Conservation (phyloP, 2,888 invertebrate species). For the Julus scandinavius region DNA sequence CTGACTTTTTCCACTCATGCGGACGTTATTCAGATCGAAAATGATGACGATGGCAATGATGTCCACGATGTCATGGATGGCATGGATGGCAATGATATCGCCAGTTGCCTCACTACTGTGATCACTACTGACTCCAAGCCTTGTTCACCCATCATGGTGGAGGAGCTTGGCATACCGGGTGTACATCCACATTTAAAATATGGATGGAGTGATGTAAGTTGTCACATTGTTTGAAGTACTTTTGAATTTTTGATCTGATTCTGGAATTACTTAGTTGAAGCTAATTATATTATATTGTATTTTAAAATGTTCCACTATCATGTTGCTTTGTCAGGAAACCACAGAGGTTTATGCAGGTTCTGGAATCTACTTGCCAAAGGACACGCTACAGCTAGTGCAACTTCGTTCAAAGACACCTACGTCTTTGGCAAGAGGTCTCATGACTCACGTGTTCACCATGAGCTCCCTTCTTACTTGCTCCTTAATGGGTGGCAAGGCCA, state of each 20-base stretch:
- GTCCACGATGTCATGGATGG: no score
- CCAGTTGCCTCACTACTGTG: background rate
- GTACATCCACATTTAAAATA: background rate
- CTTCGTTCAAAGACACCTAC: background rate
- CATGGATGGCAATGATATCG: background rate
- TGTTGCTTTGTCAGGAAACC: background rate
- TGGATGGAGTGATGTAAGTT: slow-evolving; percentile 2
- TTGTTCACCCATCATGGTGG: background rate
- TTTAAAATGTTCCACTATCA: background rate
- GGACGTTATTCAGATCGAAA: background rate
- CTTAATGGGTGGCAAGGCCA: slow-evolving; percentile 31
- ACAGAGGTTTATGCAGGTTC: background rate
- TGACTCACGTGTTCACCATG: slow-evolving; percentile 33
- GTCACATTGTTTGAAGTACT: background rate
- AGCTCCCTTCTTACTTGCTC: slow-evolving; percentile 6
- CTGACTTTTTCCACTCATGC: slow-evolving; percentile 22
- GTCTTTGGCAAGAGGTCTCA: background rate
- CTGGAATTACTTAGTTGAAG: background rate
- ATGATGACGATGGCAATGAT: background rate
- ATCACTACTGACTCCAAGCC: slow-evolving; percentile 12
- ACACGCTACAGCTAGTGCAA: background rate
- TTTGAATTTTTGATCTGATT: background rate
- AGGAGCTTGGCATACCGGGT: background rate
- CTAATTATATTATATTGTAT: background rate
- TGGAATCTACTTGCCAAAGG: slow-evolving; percentile 7